Evolutionary conservation across 1,140 invertebrate genomes (phyloP), one percentile per base, ranked within the genome.

Genomic region (Chrysopa pallens): DNA sequence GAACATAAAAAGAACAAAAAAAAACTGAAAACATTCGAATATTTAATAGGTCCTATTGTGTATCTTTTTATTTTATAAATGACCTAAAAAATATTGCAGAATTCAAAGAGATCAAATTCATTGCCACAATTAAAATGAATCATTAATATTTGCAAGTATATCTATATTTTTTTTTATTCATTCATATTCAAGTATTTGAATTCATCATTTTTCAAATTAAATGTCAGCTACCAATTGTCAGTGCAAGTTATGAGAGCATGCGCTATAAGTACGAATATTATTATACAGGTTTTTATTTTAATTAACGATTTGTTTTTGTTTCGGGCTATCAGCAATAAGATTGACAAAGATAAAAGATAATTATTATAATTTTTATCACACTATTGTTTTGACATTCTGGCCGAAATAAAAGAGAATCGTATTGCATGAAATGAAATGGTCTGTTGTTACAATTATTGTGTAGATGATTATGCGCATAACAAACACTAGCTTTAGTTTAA

Each of bases 51-150:
- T 23, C 39, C 11, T 11, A 40, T 36, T 11, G 17, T 36, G 28
- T 39, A 17, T 27, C 38, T 37, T 43, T 17, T 15, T 36, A 23
- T 42, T 42, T 36, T 36, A 38, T 46, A 49, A 54, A 46, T 50
- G 52, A 54, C 54, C 49, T 50, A 52, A 47, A 52, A 54, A 50
- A 52, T 49, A 58, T 47, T 46, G 53, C 59, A 56, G 23, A 50
- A 49, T 54, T 62, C 71, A 73, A 66, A 76, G 68, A 70, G 73
- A 76, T 76, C 74, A 76, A 75, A 74, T 59, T 73, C 72, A 76
- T 76, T 77, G 74, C 74, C 73, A 75, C 72, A 70, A 73, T 66
- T 69, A 67, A 64, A 67, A 57, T 48, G 38, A 42, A n/a, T 29
- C 54, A 59, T 47, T 51, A 48, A 52, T 50, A 56, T 58, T 48